Evolutionary conservation across 2,888 invertebrate species (phyloP), one percentile per base, ranked within the genome.

Genomic region (Rhodophaea formosa): DNA sequence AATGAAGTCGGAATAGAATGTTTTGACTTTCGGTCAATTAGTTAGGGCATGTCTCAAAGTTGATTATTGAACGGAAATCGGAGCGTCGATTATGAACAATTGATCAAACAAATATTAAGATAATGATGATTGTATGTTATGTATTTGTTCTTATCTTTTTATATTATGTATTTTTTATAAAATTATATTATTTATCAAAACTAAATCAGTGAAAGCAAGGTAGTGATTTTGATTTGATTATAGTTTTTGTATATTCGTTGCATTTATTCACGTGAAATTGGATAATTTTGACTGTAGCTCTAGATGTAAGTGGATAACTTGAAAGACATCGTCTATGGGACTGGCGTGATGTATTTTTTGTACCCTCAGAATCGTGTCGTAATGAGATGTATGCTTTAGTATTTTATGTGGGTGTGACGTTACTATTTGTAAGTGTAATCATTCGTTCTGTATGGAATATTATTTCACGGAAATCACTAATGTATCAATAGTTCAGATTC

Each of bases 241-340:
- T 71, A 67, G 67, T 74, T 78, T 76, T 80, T 87, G 80, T 87
- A 86, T 83, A 84, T 85, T 80, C 82, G 84, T 85, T 88, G 89
- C 89, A 89, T 89, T 89, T 89, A 88, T 83, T 82, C 79, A 74
- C 73, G 69, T 66, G 58, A 42, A 17, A 39, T 56, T 56, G 51
- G 16, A 64, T 64, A 55, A 64, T 75, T 71, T 68, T 67, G 78
- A 80, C 77, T 74, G 72, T 72, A 70, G 71, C 69, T 75, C 75
- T 81, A 80, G 77, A 75, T 72, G 65, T 63, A 68, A 68, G 65
- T 29, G 35, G 15, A 61, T 65, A 52, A 57, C 61, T 59, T 65
- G 60, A 70, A 72, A 72, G 68, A 71, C 66, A 61, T 62, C 64
- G 66, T 72, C 70, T 39, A 57, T 14, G 30, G 47, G 57, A 60